phyloP scores from a whole-genome alignment of 2,113 vertebrate species.

The Okapia johnstoni region DNA sequence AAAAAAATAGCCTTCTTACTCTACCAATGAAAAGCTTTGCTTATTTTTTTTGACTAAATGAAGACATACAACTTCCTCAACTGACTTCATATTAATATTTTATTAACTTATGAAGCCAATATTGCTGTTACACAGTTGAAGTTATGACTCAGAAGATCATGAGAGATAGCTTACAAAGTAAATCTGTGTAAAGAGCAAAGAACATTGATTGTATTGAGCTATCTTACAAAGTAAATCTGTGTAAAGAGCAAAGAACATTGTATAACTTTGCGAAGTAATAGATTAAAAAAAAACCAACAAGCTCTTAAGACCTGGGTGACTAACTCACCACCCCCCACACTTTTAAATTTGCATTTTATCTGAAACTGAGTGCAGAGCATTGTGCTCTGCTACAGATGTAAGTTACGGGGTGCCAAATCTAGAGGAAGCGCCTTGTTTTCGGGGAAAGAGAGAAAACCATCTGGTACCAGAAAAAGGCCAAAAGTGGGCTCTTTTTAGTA shows the following conservation, averaged over 20 bases:
- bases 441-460: slow-evolving; percentile 33
- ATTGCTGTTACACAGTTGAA: neutral
- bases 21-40: neutral
- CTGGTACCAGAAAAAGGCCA: slow-evolving; percentile 46
- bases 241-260: neutral
- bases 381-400: neutral
- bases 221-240: neutral
- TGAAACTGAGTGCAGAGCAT: neutral
- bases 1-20: neutral
- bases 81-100: slow-evolving; percentile 2
- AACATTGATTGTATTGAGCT: neutral
- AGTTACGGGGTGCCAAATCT: neutral
- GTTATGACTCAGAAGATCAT: neutral
- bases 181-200: neutral
- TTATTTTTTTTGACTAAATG: neutral
- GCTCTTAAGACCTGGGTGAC: neutral
- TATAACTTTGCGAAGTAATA: neutral
- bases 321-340: neutral
- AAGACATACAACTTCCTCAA: neutral
- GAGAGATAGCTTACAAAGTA: neutral
- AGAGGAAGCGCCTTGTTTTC: slow-evolving; percentile 12
- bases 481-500: slow-evolving; percentile 47
- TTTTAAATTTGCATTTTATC: slow-evolving; percentile 47
- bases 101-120: neutral
- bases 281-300: neutral